Percentiles rank a stretch among this genome's conserved stretches.
Evolutionary conservation across 1,140 invertebrate species (phyloP).

Genomic region (Phortica variegata): DNA sequence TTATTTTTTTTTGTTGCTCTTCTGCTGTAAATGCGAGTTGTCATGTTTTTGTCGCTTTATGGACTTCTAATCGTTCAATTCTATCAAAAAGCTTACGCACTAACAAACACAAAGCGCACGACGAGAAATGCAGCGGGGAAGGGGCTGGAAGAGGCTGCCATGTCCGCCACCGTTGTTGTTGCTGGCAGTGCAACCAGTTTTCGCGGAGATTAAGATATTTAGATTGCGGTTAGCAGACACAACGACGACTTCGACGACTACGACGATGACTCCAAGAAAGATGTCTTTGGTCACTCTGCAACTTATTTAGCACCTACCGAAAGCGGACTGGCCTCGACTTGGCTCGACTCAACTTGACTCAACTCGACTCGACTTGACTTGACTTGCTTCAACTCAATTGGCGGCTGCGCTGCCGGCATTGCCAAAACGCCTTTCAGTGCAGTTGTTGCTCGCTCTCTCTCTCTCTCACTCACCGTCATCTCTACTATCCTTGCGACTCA

Average conservation of each 20-base stretch:
- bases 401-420: constrained; percentile 10
- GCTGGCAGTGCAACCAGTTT: too few species aligned
- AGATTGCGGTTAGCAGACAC: constrained; percentile 28
- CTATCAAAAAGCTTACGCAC: constrained; percentile 57
- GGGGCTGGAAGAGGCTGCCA: constrained; percentile 16
- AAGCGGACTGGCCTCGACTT: neutral
- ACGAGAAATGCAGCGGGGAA: constrained; percentile 14
- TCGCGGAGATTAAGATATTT: constrained; percentile 53
- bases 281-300: constrained; percentile 14
- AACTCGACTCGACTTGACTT: too few species aligned
- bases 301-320: constrained; percentile 34
- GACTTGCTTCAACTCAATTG: neutral
- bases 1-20: too few species aligned
- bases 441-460: constrained; percentile 13
- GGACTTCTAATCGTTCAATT: constrained; percentile 57
- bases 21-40: constrained; percentile 36
- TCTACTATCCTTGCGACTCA: too few species aligned
- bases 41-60: constrained; percentile 58
- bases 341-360: too few species aligned
- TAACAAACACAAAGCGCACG: constrained; percentile 37
- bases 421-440: constrained; percentile 10
- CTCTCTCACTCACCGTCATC: too few species aligned
- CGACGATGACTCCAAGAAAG: constrained; percentile 3
- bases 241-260: constrained; percentile 22
- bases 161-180: constrained; percentile 32